Evolutionary conservation across 2,888 invertebrate species (phyloP), one percentile per base, ranked within the genome.

Genomic region (Busseola fusca): DNA sequence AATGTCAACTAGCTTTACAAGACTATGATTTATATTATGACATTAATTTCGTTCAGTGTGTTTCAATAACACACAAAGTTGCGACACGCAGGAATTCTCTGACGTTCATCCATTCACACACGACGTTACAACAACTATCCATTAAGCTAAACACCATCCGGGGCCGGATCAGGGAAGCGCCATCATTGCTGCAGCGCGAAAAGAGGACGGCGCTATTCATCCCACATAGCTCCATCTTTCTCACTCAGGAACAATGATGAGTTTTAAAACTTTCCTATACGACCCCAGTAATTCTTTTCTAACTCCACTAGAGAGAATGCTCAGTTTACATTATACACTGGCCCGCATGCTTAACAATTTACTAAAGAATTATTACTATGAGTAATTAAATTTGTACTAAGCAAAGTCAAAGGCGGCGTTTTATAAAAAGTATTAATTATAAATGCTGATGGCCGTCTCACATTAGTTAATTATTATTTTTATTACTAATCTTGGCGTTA

Each of bases 271-370:
- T 70, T 30, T 50, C 70, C 30, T n/a, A 56, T 48, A 78, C 72
- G 6, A 12, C 21, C 45, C 45, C 65, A 45, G 37, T 58, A 63
- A 48, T 64, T 57, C 57, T 54, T 59, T 76, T 64, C 66, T 77
- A 74, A 62, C 56, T 70, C 42, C 66, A 27, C 72, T 74, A 83
- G 48, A 66, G 48, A 74, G 9, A 67, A 71, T 57, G 58, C 83
- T 80, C 83, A 59, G 71, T 80, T 82, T 82, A 75, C 80, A 82
- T 79, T 82, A 82, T 80, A 80, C 83, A 75, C 75, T 75, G 65
- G 79, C 73, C 65, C 74, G 82, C 82, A 69, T 69, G 82, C 66
- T 69, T 69, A 60, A 67, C 66, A 54, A 60, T 64, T 78, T 57
- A 69, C 74, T 78, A 82, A 82, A 78, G 52, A 74, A 69, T 80